Conservation (phyloP, 2,797 vertebrate genomes). For the Serranus cabrilla region DNA sequence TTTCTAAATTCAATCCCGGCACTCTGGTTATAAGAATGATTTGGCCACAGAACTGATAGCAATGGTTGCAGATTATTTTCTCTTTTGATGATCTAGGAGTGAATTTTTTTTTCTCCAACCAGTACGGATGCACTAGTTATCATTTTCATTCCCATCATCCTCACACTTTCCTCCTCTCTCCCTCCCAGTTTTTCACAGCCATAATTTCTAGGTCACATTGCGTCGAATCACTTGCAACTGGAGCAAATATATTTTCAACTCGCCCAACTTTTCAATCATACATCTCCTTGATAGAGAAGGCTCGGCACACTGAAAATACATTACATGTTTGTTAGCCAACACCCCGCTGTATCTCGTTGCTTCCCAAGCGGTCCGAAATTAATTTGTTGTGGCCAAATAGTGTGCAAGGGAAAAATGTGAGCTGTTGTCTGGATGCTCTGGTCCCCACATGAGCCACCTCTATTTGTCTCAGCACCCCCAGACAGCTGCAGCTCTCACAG, state of each 20-base stretch:
- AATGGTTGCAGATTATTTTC: slow-evolving; percentile 38
- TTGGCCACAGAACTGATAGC: slow-evolving; percentile 39
- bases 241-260: slow-evolving; percentile 68
- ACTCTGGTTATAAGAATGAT: slow-evolving; percentile 26
- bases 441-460: slow-evolving; percentile 62
- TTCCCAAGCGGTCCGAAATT: slow-evolving; percentile 68
- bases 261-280: slow-evolving; percentile 73
- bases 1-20: slow-evolving; percentile 44
- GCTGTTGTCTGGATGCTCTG: slow-evolving; percentile 61
- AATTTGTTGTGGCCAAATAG: slow-evolving; percentile 76
- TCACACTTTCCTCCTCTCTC: slow-evolving; percentile 17
- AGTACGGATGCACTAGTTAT: slow-evolving; percentile 37
- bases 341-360: slow-evolving; percentile 58
- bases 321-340: slow-evolving; percentile 69
- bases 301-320: slow-evolving; percentile 58
- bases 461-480: slow-evolving; percentile 69
- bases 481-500: slow-evolving; percentile 79
- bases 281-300: slow-evolving; percentile 54
- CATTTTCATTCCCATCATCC: slow-evolving; percentile 52
- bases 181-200: slow-evolving; percentile 38
- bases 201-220: slow-evolving; percentile 75
- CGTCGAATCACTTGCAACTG: slow-evolving; percentile 63
- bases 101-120: slow-evolving; percentile 22
- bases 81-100: slow-evolving; percentile 37
- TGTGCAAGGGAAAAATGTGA: slow-evolving; percentile 52